A percentile compares a stretch with the other conserved stretches of the same genome.
These are phyloP conservation scores for Chalcosyrphus nemorum DNA, from an alignment of 2,888 invertebrate genomes.

Conservation along the genomic window DNA sequence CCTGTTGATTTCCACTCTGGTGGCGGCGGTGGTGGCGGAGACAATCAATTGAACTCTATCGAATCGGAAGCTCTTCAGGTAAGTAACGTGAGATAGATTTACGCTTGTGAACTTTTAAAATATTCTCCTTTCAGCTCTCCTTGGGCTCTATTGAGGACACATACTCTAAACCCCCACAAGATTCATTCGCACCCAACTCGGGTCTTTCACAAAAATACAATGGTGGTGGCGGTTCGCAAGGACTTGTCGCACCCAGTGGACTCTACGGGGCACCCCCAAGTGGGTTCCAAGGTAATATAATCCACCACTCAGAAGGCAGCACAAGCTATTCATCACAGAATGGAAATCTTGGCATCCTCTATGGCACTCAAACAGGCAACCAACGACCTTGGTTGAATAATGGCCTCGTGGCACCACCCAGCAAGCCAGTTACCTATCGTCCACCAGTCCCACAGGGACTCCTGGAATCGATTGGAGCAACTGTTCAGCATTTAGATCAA, in stretches of 20 bases:
- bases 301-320: conserved; percentile 56
- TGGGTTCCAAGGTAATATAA: conserved; percentile 37
- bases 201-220: conserved; percentile 77
- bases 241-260: conserved; percentile 84
- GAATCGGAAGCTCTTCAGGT: conserved; percentile 77
- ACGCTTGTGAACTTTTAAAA: background rate
- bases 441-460: conserved; percentile 89
- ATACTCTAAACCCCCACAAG: conserved; percentile 81
- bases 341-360: conserved; percentile 77
- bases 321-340: conserved; percentile 52
- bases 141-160: conserved; percentile 81
- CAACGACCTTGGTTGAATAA: conserved; percentile 76
- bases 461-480: conserved; percentile 86
- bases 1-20: conserved; percentile 74
- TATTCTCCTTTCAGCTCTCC: conserved; percentile 76
- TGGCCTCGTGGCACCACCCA: conserved; percentile 76
- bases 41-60: conserved; percentile 76
- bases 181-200: conserved; percentile 81
- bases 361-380: conserved; percentile 78
- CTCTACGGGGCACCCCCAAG: conserved; percentile 85
- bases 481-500: conserved; percentile 85
- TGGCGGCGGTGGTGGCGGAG: conserved; percentile 4
- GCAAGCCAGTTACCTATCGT: conserved; percentile 87
- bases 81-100: conserved; percentile 26
- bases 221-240: conserved; percentile 63